Percentiles rank a stretch among this genome's conserved stretches.
Evolutionary conservation across 2,797 vertebrate genomes (phyloP).

Genomic region (Crypturellus tataupa): DNA sequence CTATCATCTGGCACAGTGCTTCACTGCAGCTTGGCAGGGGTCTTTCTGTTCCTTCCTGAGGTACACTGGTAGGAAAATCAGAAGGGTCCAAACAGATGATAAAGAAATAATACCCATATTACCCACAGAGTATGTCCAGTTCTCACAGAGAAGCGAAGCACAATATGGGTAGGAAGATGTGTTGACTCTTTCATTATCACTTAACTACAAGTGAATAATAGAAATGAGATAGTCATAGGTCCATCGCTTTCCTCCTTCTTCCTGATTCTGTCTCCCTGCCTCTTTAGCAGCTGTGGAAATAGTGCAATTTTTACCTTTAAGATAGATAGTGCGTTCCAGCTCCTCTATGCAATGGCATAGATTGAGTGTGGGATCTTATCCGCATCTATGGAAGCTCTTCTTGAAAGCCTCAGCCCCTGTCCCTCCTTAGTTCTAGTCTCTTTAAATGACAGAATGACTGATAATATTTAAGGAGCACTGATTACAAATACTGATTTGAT

Average conservation of each 20-base stretch:
- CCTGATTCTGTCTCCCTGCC: not conserved
- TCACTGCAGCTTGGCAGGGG: not conserved
- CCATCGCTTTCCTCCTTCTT: not conserved
- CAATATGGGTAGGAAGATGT: not conserved
- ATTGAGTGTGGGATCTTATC: not conserved
- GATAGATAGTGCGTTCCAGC: too few species aligned
- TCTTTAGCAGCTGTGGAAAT: not conserved
- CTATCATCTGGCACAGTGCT: not conserved
- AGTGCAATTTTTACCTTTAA: too few species aligned
- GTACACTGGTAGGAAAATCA: not conserved
- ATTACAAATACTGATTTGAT: not conserved
- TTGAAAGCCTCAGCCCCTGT: not conserved
- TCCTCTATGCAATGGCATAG: too few species aligned
- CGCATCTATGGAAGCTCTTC: not conserved
- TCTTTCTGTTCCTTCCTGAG: not conserved
- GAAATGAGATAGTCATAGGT: too few species aligned
- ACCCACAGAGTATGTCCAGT: not conserved
- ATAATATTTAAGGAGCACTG: not conserved
- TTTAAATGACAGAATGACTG: not conserved
- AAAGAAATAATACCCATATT: not conserved
- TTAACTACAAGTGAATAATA: not conserved
- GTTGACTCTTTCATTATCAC: not conserved
- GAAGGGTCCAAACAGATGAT: not conserved
- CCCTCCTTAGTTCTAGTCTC: too few species aligned
- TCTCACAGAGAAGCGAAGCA: not conserved